Evolutionary conservation across 1,140 invertebrate genomes (phyloP), one percentile per base, ranked within the genome.

Genomic region (Homalodisca vitripennis): DNA sequence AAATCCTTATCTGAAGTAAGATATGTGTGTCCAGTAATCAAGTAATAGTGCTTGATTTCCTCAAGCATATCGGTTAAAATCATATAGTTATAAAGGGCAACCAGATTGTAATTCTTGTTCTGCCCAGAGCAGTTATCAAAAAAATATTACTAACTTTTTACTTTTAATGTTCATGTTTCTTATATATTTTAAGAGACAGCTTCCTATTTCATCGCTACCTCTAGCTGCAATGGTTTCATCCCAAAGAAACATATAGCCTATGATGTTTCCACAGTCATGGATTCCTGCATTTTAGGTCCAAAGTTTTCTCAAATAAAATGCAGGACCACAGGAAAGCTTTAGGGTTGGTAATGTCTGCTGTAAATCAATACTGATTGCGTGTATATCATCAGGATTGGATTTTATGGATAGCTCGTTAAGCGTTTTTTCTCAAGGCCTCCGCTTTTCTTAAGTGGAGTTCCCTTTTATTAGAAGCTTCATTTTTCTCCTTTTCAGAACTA

Each of bases 251-350:
- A 73, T 71, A 32, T 63, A 67, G 24, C 62, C 71, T n/a, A 3
- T 41, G 67, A 67, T 53, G 62, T 60, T 73, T 20, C 70, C 66
- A 26, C 73, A 62, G 41, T 75, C 53, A 65, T 74, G 69, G 68
- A 75, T 67, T n/a, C 51, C 51, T 14, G 74, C 65, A 57, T 72
- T 70, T 65, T 73, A 74, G 6, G 67, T 69, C 67, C 69, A 75
- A 20, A 75, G 55, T 51, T 75, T 69, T 53, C 71, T 29, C 14
- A 32, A 66, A 62, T 74, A 74, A 55, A 70, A 74, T 41, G 60
- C 34, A 0, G 41, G 47, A n/a, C 70, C 51, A 51, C 67, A 66
- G 30, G 70, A 27, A 17, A 71, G 67, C 62, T 69, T 48, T 30
- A 70, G 70, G 20, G 65, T 72, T 24, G 70, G 68, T 24, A 73